A percentile compares a stretch with the other conserved stretches of the same genome.
phyloP scores from a whole-genome alignment of 2,797 vertebrate species.

The Cyclura pinguis region DNA sequence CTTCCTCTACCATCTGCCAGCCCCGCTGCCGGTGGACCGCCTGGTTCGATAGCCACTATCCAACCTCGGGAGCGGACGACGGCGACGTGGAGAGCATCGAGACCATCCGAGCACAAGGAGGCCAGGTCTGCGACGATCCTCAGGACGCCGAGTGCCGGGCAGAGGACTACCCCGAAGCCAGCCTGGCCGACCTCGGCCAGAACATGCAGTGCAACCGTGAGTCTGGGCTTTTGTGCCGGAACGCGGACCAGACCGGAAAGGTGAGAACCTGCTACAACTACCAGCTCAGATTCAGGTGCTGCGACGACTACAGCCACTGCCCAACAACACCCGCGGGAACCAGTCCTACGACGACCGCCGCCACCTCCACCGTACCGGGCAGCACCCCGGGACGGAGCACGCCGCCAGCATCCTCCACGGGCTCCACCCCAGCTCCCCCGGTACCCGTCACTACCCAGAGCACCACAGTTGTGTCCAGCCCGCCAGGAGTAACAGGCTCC shows the following conservation, averaged over 20 bases:
- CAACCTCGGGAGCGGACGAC: fast-evolving
- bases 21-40: neutral
- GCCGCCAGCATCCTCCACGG: too few relatives aligned
- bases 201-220: constrained; percentile 34
- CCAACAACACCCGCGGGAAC: fast-evolving
- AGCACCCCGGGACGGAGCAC: neutral
- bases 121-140: constrained; percentile 41
- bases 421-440: too few relatives aligned
- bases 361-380: fast-evolving
- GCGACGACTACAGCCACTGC: neutral
- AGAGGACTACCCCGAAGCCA: neutral
- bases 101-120: neutral
- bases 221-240: constrained; percentile 50
- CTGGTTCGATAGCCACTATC: constrained; percentile 51
- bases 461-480: neutral
- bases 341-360: fast-evolving
- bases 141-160: constrained; percentile 52
- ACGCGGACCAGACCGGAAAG: constrained; percentile 40
- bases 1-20: neutral
- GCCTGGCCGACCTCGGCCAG: constrained; percentile 16
- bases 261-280: constrained; percentile 27
- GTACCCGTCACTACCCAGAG: too few relatives aligned
- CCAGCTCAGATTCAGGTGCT: neutral
- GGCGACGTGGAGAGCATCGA: constrained; percentile 49
- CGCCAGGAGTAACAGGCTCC: neutral